Evolutionary conservation across 2,797 vertebrate genomes (phyloP), one percentile per base, ranked within the genome.

Genomic region (Potorous gilbertii): DNA sequence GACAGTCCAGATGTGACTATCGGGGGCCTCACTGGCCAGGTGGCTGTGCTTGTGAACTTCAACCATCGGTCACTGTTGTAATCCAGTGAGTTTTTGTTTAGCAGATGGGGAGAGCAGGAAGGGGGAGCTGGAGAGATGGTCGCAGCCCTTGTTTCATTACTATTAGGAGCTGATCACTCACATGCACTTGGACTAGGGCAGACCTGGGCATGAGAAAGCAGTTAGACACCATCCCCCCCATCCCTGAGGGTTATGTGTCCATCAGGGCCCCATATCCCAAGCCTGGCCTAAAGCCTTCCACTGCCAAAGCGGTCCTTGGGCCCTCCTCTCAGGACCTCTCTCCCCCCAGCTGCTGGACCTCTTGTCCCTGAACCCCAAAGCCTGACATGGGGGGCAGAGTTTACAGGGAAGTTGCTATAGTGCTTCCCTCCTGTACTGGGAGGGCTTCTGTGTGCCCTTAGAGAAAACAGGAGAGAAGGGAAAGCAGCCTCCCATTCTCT

Each of bases 131-230:
- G 92, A 21, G 12, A 57, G 92, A 91, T 1, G 52, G 94, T 31
- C 92, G 91, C 40, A 54, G 91, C 95, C 92, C 56, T 21, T 90
- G 95, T 50, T 93, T 93, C 90, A 66, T 96, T 8, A 1, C 16
- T 27, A 9, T 74, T 95, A 95, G 52, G 96, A 96, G 90, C 93
- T 95, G 55, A 94, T 94, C 92, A 94, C 92, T 97, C 92, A 96
- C 96, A 97, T 87, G 97, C 96, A 96, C 98, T 96, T 98, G 97
- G 96, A 94, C 89, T 92, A 46, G 94, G 93, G 93, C 93, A 93
- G 93, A 92, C 52, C n/a, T 95, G 97, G 93, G 90, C 56, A 29
- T 29, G 56, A 14, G 50, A 62, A 21, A 89, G 66, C 92, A 4
- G 12, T 62, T 46, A 92, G 92, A 92, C 66, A 50, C 52, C 6